Conservation (phyloP, 2,113 vertebrate species). For the Bubalus kerabau region DNA sequence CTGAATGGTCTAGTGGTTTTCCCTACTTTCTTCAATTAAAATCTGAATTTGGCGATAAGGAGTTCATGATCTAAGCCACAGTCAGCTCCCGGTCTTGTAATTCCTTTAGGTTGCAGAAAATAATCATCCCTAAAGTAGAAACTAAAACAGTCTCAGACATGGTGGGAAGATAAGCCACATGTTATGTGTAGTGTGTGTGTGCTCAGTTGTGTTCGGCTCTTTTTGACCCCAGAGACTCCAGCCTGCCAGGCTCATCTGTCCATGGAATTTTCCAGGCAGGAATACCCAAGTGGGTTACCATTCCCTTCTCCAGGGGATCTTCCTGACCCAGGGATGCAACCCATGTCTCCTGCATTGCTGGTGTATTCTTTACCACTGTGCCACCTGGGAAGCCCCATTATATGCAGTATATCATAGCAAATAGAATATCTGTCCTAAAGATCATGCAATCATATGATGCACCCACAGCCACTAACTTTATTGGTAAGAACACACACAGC, state of each 20-base stretch:
- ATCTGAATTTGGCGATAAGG: too few relatives aligned
- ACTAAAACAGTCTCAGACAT: not conserved
- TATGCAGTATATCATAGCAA: not conserved
- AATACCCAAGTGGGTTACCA: not conserved
- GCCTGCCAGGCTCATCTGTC: too few relatives aligned
- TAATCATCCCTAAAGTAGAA: not conserved
- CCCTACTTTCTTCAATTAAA: too few relatives aligned
- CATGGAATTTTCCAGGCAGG: not conserved
- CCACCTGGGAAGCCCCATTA: not conserved
- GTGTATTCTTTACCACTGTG: not conserved
- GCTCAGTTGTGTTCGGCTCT: not conserved
- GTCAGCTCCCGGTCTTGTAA: rapidly evolving
- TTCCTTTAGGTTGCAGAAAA: not conserved
- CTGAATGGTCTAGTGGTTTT: too few relatives aligned
- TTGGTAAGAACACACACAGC: not conserved
- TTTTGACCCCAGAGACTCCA: too few relatives aligned
- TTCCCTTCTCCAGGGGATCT: not conserved
- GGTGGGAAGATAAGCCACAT: not conserved
- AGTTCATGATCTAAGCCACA: too few relatives aligned
- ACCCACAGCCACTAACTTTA: not conserved
- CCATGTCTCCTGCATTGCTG: not conserved
- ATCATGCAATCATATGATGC: not conserved
- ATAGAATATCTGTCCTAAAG: not conserved
- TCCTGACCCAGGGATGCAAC: not conserved
- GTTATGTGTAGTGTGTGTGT: not conserved